phyloP scores from a whole-genome alignment of 2,113 vertebrate species.

The Todiramphus saurophagus region DNA sequence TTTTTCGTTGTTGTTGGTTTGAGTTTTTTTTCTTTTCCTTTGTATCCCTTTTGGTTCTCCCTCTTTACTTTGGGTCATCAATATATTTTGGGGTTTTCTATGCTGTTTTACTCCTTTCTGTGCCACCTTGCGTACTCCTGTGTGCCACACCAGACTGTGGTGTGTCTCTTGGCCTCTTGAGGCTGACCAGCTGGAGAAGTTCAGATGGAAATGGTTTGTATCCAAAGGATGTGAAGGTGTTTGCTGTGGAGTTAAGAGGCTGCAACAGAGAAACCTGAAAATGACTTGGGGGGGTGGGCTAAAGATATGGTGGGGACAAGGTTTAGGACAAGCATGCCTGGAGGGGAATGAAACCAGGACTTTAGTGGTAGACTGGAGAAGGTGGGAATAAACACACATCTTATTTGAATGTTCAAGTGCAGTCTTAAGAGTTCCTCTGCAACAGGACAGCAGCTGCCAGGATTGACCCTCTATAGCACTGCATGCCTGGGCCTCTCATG shows the following conservation, averaged over 20 bases:
- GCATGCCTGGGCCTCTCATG: not conserved
- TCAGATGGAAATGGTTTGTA: not conserved
- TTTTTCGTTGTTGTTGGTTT: no score
- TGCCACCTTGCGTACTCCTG: not conserved
- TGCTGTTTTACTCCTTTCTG: not conserved
- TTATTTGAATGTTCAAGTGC: not conserved
- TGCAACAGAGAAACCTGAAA: not conserved
- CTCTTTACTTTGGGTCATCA: not conserved
- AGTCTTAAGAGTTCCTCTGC: not conserved
- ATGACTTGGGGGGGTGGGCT: not conserved
- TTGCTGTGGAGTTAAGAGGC: not conserved
- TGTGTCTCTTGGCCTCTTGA: not conserved
- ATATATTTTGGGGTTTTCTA: accelerated
- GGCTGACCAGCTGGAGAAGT: not conserved
- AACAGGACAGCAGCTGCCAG: not conserved
- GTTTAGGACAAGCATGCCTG: not conserved
- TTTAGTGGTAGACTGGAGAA: not conserved
- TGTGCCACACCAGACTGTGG: accelerated
- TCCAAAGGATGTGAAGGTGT: not conserved
- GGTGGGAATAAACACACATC: not conserved
- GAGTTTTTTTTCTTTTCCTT: not conserved
- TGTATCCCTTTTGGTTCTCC: not conserved
- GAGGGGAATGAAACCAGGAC: not conserved
- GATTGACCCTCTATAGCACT: not conserved
- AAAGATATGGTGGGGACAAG: accelerated